phyloP scores from a whole-genome alignment of 2,797 vertebrate genomes.

The Fistularia commersonii region DNA sequence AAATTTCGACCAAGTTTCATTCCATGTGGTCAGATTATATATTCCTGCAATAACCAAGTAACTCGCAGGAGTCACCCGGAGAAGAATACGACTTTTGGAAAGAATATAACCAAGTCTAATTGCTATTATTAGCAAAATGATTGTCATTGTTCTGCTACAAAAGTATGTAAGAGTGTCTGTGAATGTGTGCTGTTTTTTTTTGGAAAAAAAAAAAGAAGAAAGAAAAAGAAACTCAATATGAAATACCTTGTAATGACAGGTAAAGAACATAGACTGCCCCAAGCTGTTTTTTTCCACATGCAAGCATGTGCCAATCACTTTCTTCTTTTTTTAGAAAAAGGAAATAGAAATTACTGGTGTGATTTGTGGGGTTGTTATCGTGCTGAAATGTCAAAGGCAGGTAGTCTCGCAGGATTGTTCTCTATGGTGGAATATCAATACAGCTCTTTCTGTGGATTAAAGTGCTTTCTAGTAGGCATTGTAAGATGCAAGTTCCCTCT shows the following conservation, averaged over 20 bases:
- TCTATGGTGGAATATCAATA: conserved; percentile 62
- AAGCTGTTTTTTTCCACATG: conserved; percentile 57
- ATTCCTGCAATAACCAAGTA: conserved; percentile 45
- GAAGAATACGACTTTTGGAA: conserved; percentile 61
- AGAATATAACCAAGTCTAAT: conserved; percentile 65
- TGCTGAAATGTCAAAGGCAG: conserved; percentile 62
- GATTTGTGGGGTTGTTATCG: conserved; percentile 66
- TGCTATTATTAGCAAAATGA: conserved; percentile 70
- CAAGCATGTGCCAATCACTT: conserved; percentile 71
- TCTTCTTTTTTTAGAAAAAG: conserved; percentile 44
- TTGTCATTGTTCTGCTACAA: conserved; percentile 51
- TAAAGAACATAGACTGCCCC: conserved; percentile 69
- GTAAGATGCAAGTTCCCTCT: conserved; percentile 53
- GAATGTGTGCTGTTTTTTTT: conserved; percentile 33
- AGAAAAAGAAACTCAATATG: conserved; percentile 60
- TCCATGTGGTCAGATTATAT: not conserved
- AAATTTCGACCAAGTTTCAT: no score
- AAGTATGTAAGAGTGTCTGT: conserved; percentile 25
- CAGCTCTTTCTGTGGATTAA: conserved; percentile 54
- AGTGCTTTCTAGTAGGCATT: conserved; percentile 55
- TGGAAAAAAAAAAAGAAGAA: no score
- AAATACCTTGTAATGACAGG: conserved; percentile 75
- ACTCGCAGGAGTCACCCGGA: conserved; percentile 28
- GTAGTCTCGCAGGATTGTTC: conserved; percentile 61
- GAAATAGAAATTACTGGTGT: conserved; percentile 67